phyloP scores from a whole-genome alignment of 2,888 invertebrate species.

The Omphaloscelis lunosa region DNA sequence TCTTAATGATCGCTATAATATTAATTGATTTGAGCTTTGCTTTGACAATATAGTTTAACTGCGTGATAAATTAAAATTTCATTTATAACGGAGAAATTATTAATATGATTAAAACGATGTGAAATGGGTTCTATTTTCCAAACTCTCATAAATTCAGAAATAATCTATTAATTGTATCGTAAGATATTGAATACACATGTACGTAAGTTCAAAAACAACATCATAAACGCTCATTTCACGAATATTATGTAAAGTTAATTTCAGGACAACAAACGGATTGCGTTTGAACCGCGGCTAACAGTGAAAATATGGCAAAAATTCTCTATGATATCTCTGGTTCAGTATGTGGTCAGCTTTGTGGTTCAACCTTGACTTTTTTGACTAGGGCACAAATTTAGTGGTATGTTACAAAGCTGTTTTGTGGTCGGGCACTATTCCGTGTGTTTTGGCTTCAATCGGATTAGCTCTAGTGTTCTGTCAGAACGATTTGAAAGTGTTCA shows the following conservation, averaged over 20 bases:
- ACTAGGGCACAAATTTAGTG: conserved; percentile 56
- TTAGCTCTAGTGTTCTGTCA: conserved; percentile 58
- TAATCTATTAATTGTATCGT: not conserved
- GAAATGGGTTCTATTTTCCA: not conserved
- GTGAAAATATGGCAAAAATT: conserved; percentile 49
- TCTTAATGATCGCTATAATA: conserved; percentile 57
- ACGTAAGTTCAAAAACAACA: not conserved
- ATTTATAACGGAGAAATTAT: not conserved
- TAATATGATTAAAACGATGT: not conserved
- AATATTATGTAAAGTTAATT: conserved; percentile 37
- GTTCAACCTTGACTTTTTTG: conserved; percentile 58
- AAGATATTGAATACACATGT: not conserved
- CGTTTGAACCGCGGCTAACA: conserved; percentile 50
- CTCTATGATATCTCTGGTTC: conserved; percentile 25
- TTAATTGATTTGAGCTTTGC: conserved; percentile 58
- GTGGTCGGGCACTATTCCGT: conserved; percentile 63
- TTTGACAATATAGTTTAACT: conserved; percentile 24
- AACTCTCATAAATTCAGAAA: not conserved
- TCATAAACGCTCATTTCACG: conserved; percentile 16
- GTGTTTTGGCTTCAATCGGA: conserved; percentile 62
- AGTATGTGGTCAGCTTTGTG: conserved; percentile 49
- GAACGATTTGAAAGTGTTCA: conserved; percentile 58
- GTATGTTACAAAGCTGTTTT: conserved; percentile 60
- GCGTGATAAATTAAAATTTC: conserved; percentile 15
- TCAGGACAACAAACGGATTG: conserved; percentile 40